These are phyloP conservation scores for Euplexia lucipara DNA, from an alignment of 2,888 invertebrate genomes.

Conservation along the genomic window DNA sequence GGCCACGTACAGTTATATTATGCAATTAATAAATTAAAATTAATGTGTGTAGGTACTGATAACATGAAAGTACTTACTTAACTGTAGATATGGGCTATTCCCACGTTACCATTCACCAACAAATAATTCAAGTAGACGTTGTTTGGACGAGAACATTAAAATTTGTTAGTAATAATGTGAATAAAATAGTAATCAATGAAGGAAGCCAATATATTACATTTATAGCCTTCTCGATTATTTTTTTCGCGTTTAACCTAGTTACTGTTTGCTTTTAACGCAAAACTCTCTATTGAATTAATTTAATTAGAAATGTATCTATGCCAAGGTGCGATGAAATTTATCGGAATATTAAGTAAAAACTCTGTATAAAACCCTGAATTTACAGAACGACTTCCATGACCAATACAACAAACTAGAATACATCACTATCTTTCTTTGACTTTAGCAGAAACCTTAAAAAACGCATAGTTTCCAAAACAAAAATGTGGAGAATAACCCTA, in stretches of 20 bases:
- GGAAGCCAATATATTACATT: too few species aligned
- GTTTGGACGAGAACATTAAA: background rate
- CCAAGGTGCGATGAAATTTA: slow-evolving; percentile 11
- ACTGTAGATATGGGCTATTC: slow-evolving; percentile 63
- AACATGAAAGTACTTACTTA: slow-evolving; percentile 54
- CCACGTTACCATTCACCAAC: slow-evolving; percentile 17
- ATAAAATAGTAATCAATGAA: background rate
- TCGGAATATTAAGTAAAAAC: slow-evolving; percentile 9
- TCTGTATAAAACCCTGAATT: slow-evolving; percentile 3
- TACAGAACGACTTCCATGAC: slow-evolving; percentile 3
- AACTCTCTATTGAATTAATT: background rate
- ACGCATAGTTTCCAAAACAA: background rate
- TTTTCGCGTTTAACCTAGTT: background rate
- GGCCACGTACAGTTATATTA: slow-evolving; percentile 51
- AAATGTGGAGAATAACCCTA: slow-evolving; percentile 49
- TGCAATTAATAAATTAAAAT: slow-evolving; percentile 67
- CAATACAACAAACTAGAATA: slow-evolving; percentile 4
- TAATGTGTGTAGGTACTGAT: slow-evolving; percentile 65
- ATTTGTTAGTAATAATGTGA: background rate
- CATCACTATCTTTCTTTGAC: slow-evolving; percentile 1
- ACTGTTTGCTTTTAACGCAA: background rate
- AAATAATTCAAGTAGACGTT: background rate
- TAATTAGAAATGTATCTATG: slow-evolving; percentile 7
- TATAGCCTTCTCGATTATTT: background rate
- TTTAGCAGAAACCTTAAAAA: slow-evolving; percentile 1